Evolutionary conservation across 2,888 invertebrate species (phyloP), one percentile per base, ranked within the genome.

Genomic region (Drymonia ruficornis): DNA sequence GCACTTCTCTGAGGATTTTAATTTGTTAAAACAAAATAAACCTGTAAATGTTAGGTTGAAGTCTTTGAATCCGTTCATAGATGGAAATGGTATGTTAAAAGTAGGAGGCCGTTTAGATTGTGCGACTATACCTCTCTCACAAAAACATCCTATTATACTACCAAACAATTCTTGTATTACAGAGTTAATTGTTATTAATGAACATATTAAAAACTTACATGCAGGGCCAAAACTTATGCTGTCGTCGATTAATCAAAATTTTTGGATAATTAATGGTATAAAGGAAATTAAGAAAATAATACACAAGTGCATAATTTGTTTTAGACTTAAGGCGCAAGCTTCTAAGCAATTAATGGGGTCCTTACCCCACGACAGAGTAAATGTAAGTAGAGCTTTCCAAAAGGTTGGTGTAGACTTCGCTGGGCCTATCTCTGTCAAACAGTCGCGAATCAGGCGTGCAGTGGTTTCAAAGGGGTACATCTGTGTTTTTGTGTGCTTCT

Each of bases 401-500:
- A 47, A 38, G 13, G 38, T 40, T 12, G 47, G 38, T 12, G 44
- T 52, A 16, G 47, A 52, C 29, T 52, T 47, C 18, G 46, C 46
- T 9, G 52, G 52, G 29, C 34, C 36, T 12, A 5, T 48, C 46
- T n/a, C 28, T n/a, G 12, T 46, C 28, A 28, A 48, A 34, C 9
- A 7, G 19, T 48, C 15, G 16, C 12, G 47, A 9, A 15, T 42
- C 9, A 29, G 50, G 40, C 28, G 50, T 2, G 18, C 42, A 12
- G 2, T 46, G 40, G 12, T 34, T 11, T 40, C 50, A 42, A 55
- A 55, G 29, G 42, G 47, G 2, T 50, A 50, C 28, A 34, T 55
- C n/a, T 40, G 47, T 13, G 29, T 55, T 4, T 46, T 28, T 34
- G 47, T 55, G 9, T 55, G 55, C 29, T 50, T 50, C 16, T 47